Conservation (phyloP, 2,113 vertebrate genomes). For the Ammodramus savannarum region DNA sequence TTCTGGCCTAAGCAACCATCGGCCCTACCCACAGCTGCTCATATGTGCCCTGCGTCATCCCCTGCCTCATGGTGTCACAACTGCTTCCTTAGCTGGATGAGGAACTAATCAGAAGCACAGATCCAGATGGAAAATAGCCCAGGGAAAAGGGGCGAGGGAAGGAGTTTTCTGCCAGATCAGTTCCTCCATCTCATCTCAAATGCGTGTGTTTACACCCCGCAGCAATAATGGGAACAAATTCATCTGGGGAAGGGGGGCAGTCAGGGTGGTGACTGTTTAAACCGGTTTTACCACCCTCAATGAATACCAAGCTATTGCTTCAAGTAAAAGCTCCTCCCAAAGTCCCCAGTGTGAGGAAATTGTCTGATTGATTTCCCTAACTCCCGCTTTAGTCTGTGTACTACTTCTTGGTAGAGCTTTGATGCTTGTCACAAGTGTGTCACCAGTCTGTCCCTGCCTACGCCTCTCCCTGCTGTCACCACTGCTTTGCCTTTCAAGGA, state of each 20-base stretch:
- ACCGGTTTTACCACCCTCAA: slow-evolving; percentile 11
- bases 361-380: background rate
- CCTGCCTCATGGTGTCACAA: background rate
- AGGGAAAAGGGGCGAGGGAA: background rate
- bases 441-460: background rate
- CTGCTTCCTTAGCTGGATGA: background rate
- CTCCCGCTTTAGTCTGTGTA: slow-evolving; percentile 29
- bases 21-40: background rate
- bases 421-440: background rate
- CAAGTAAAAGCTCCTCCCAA: background rate
- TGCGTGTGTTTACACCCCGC: background rate
- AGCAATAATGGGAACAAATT: background rate
- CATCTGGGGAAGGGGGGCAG: background rate
- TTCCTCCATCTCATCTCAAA: background rate
- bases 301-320: background rate
- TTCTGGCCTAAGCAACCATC: background rate
- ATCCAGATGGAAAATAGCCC: slow-evolving; percentile 36
- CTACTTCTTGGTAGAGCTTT: background rate
- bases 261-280: slow-evolving; percentile 10
- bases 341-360: slow-evolving; percentile 1
- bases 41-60: background rate
- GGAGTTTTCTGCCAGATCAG: background rate
- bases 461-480: background rate
- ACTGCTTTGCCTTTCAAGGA: slow-evolving; percentile 29
- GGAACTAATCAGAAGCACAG: background rate